Evolutionary conservation across 2,797 vertebrate genomes (phyloP).

Genomic region (Euphonia xanthogaster): DNA sequence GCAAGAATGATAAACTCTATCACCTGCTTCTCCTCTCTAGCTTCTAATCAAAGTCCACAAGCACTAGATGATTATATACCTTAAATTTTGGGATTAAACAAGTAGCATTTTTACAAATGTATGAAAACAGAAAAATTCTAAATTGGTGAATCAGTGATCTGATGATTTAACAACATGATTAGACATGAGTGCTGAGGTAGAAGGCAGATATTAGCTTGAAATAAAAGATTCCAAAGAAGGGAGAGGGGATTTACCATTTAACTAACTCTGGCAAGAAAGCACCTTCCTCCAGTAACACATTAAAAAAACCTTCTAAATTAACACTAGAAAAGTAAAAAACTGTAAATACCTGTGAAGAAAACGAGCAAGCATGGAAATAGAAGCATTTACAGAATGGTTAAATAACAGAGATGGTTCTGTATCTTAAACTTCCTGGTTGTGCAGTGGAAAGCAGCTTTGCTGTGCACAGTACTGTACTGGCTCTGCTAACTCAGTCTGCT

Average conservation of each 20-base stretch:
- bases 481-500: neutral
- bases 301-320: neutral
- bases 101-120: neutral
- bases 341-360: neutral
- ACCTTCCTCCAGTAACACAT: neutral
- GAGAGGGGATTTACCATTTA: neutral
- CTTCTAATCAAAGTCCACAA: neutral
- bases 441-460: neutral
- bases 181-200: neutral
- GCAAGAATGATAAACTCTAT: neutral
- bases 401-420: neutral
- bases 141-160: neutral
- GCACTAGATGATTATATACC: neutral
- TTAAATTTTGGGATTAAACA: neutral
- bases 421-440: neutral
- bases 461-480: neutral
- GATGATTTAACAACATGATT: neutral
- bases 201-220: neutral
- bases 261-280: neutral
- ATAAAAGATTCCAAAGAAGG: neutral
- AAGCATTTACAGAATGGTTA: neutral
- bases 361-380: neutral
- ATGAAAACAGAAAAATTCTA: neutral
- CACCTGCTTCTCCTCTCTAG: neutral
- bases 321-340: neutral